A percentile compares a stretch with the other conserved stretches of the same genome.
Conservation (phyloP, 2,888 invertebrate species). For the Charanyca ferruginea region DNA sequence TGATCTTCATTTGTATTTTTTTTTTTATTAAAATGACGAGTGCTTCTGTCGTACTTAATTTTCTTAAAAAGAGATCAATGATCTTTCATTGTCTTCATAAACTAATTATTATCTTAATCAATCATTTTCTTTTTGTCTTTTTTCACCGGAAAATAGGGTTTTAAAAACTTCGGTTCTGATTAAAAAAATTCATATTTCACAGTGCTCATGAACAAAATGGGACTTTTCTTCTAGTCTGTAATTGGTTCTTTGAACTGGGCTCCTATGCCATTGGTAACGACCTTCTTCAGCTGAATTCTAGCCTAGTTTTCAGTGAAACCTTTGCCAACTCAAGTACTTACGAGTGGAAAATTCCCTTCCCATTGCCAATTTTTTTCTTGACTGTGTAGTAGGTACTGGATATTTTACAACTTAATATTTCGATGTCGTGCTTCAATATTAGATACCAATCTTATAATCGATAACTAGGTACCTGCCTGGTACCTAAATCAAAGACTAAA, state of each 20-base stretch:
- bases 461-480: background rate
- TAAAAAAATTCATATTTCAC: conserved; percentile 24
- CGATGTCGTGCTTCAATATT: background rate
- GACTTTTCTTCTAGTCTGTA: conserved; percentile 31
- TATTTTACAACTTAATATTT: background rate
- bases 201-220: conserved; percentile 34
- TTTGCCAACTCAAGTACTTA: conserved; percentile 50
- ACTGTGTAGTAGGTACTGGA: background rate
- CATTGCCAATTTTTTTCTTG: conserved; percentile 42
- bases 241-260: conserved; percentile 30
- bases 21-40: conserved; percentile 1
- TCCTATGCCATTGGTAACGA: conserved; percentile 7
- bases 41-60: too few relatives aligned
- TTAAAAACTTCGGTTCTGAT: conserved; percentile 22
- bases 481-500: too few relatives aligned
- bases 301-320: conserved; percentile 30
- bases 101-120: background rate
- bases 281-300: conserved; percentile 26
- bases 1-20: conserved; percentile 21
- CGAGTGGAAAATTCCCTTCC: conserved; percentile 45
- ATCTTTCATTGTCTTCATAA: background rate
- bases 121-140: conserved; percentile 6
- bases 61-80: background rate
- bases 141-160: conserved; percentile 2
- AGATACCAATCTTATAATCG: background rate